Percentiles rank a stretch among this genome's conserved stretches.
These are phyloP conservation scores for Drosophila robusta DNA, from an alignment of 2,888 invertebrate species.

Conservation along the genomic window DNA sequence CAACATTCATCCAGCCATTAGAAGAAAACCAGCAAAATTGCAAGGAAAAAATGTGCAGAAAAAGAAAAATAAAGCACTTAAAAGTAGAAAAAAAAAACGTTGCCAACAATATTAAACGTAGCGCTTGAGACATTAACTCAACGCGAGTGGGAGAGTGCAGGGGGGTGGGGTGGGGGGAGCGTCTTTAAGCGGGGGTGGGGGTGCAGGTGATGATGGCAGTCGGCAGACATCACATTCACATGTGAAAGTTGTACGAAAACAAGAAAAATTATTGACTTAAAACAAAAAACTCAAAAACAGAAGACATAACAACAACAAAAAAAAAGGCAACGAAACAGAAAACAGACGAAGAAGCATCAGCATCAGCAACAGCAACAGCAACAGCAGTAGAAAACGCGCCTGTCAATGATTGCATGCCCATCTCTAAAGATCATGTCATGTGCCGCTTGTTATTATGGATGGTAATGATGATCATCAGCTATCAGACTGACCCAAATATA, in stretches of 20 bases:
- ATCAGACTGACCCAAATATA: conserved; percentile 55
- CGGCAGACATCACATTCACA: conserved; percentile 62
- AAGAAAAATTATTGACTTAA: conserved; percentile 68
- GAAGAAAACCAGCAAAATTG: conserved; percentile 53
- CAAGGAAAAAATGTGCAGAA: conserved; percentile 24
- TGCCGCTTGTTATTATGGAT: conserved; percentile 56
- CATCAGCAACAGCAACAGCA: conserved; percentile 9
- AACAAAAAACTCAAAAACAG: conserved; percentile 33
- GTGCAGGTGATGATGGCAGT: conserved; percentile 51
- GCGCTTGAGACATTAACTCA: conserved; percentile 54
- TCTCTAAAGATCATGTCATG: conserved; percentile 62
- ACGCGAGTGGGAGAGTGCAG: conserved; percentile 3
- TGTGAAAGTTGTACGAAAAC: conserved; percentile 74
- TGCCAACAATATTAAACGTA: conserved; percentile 51
- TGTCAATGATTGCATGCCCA: conserved; percentile 56
- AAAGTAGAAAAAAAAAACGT: conserved; percentile 32
- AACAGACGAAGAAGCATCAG: conserved; percentile 15
- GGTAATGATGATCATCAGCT: conserved; percentile 51
- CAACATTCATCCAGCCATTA: conserved; percentile 34
- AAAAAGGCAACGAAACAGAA: conserved; percentile 20
- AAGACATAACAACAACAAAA: conserved; percentile 17
- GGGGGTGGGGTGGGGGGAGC: background rate
- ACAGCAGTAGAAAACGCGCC: conserved; percentile 32
- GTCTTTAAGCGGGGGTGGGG: background rate
- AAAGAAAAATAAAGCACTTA: conserved; percentile 11